Evolutionary conservation across 2,888 invertebrate species (phyloP).

Genomic region (Neocrepidodera transversa): DNA sequence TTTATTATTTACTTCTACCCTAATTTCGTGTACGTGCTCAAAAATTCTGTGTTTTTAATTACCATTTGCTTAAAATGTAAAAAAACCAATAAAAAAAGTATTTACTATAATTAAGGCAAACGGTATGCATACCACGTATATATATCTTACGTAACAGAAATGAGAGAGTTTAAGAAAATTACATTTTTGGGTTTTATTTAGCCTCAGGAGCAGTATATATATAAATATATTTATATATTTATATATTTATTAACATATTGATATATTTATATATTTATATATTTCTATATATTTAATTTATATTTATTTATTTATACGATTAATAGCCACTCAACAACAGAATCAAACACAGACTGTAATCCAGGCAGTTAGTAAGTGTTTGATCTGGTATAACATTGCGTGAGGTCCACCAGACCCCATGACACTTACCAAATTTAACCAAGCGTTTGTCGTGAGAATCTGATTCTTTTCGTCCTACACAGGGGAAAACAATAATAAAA

Average conservation of each 20-base stretch:
- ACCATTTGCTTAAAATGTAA: no score
- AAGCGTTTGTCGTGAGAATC: constrained; percentile 97
- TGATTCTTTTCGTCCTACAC: constrained; percentile 98
- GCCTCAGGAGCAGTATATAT: constrained; percentile 54
- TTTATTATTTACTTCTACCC: no score
- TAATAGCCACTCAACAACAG: constrained; percentile 59
- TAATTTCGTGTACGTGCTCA: no score
- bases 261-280: no score
- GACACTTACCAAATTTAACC: constrained; percentile 97
- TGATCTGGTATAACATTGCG: constrained; percentile 58
- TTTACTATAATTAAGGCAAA: no score
- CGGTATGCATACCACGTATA: not conserved
- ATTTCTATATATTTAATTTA: no score
- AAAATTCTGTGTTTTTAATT: no score
- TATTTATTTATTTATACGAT: constrained; percentile 30
- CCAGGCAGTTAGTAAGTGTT: constrained; percentile 49
- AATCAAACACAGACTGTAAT: constrained; percentile 54
- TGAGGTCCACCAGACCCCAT: constrained; percentile 57
- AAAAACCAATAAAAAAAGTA: no score
- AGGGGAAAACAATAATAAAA: constrained; percentile 62
- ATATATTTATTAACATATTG: no score
- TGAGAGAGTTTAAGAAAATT: constrained; percentile 4
- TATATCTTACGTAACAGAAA: not conserved
- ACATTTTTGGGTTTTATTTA: constrained; percentile 37
- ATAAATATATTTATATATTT: constrained; percentile 19